Base-by-base conservation (phyloP, 2,888 invertebrate species). In the Octodonta nipae region DNA sequence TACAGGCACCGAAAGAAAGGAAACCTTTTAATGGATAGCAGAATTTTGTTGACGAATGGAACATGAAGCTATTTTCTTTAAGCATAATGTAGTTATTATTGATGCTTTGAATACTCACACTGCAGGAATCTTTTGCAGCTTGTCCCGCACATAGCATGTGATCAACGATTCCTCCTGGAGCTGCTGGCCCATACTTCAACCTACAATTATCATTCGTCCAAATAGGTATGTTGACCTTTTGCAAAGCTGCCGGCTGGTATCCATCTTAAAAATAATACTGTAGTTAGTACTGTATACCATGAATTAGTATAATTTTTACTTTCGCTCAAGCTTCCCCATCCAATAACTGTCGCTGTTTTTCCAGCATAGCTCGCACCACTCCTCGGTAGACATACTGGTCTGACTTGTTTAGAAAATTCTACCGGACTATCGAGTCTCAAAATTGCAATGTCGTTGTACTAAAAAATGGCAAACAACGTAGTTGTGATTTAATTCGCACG, bases 111-210 rank as follows among this genome's bases (percentile, higher is more conserved):
- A 28, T 42, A 69, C 80, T 72, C 70, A 88, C 88, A 62, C 86
- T 86, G 59, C 88, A 89, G 12, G 88, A 88, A 62, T 89, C 89
- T 64, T 75, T 81, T 38, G 75, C 73, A 7, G 78, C 80, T 61
- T 75, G 74, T 1, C 88, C 88, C 28, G 89, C 89, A 56, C 88
- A 89, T 5, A 89, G 61, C 75, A 88, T 87, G 49, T 82, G 81
- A 6, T 83, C 82, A 2, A 85, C 80, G 35, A 89, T 88, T 13
- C 88, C 88, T 6, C 85, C 88, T 0, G 88, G 83, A n/a, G 87
- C 87, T 1, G 84, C 83, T 6, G 69, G 66, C 12, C 87, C 87
- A 55, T 88, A 88, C 54, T 84, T 86, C 12, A 67, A 56, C 36
- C 76, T 72, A 51, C 88, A 88, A 42, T 84, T 80, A 0, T 61